Evolutionary conservation across 2,888 invertebrate species (phyloP).

Genomic region (Hydropsyche betteni): DNA sequence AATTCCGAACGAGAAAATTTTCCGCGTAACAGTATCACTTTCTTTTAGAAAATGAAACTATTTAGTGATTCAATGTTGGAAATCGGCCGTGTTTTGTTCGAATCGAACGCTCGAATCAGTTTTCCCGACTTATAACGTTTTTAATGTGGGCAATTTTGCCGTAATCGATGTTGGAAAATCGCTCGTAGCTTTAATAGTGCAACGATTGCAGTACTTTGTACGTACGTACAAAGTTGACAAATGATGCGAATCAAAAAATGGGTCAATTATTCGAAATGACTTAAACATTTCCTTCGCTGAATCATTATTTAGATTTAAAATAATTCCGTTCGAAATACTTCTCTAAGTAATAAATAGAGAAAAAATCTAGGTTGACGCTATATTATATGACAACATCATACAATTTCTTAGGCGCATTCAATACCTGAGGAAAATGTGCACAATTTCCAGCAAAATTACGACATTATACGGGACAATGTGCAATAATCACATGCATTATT

Average conservation of each 20-base stretch:
- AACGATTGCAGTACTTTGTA: too few species aligned
- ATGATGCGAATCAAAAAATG: slow-evolving; percentile 21
- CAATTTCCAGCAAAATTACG: slow-evolving; percentile 20
- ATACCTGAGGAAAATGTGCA: slow-evolving; percentile 8
- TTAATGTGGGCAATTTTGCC: slow-evolving; percentile 9
- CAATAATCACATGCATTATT: slow-evolving; percentile 23
- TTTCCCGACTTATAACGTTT: too few species aligned
- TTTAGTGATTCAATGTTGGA: background rate
- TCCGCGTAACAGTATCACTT: background rate
- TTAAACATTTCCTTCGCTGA: background rate
- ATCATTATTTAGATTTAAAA: background rate
- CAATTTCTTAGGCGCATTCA: background rate
- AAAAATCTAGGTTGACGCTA: too few species aligned
- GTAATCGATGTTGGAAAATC: slow-evolving; percentile 8
- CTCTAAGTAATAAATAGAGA: too few species aligned
- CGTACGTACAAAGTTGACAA: background rate
- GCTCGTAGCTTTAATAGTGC: slow-evolving; percentile 5
- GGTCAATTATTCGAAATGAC: background rate
- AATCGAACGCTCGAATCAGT: background rate
- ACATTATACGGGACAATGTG: slow-evolving; percentile 25
- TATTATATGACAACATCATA: too few species aligned
- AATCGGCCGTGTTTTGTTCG: background rate
- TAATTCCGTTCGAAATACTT: too few species aligned
- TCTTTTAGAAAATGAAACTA: slow-evolving; percentile 19
- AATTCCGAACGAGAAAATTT: slow-evolving; percentile 16